Percentiles rank a stretch among this genome's conserved stretches.
Evolutionary conservation across 2,113 vertebrate genomes (phyloP).

Genomic region (Apteryx mantelli): DNA sequence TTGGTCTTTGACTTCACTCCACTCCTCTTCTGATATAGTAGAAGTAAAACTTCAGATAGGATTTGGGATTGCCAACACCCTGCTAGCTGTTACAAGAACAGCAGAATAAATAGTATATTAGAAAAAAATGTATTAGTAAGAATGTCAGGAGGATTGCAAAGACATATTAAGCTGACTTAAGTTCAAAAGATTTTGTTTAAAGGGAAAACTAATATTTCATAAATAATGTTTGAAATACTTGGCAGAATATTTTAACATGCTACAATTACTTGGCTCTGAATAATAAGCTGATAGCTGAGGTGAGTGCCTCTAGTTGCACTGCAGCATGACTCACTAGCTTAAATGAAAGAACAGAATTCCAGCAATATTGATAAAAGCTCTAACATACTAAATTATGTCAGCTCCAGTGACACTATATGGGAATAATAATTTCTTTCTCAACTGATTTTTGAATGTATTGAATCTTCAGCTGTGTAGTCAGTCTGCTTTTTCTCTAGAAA

Average conservation of each 20-base stretch:
- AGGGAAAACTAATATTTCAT: not conserved
- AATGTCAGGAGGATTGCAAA: not conserved
- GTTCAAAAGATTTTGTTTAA: constrained; percentile 3
- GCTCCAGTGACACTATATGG: not conserved
- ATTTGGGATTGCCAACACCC: not conserved
- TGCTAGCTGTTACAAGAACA: not conserved
- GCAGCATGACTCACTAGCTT: constrained; percentile 46
- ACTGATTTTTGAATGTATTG: not conserved
- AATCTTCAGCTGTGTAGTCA: not conserved
- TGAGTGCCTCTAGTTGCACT: not conserved
- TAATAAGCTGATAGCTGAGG: not conserved
- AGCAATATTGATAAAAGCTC: not conserved
- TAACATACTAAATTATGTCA: not conserved
- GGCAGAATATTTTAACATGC: not conserved
- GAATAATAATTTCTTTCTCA: rapidly evolving
- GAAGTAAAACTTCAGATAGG: not conserved
- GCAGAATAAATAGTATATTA: not conserved
- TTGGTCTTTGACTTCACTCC: not conserved
- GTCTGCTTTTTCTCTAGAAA: not conserved
- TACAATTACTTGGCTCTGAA: constrained; percentile 1
- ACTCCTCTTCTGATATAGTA: not conserved
- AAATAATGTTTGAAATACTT: not conserved
- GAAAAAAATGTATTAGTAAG: not conserved
- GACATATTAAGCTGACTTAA: not conserved
- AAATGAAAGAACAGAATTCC: not conserved